Base-by-base conservation (phyloP, 2,888 invertebrate genomes). In the Gari tellinella region DNA sequence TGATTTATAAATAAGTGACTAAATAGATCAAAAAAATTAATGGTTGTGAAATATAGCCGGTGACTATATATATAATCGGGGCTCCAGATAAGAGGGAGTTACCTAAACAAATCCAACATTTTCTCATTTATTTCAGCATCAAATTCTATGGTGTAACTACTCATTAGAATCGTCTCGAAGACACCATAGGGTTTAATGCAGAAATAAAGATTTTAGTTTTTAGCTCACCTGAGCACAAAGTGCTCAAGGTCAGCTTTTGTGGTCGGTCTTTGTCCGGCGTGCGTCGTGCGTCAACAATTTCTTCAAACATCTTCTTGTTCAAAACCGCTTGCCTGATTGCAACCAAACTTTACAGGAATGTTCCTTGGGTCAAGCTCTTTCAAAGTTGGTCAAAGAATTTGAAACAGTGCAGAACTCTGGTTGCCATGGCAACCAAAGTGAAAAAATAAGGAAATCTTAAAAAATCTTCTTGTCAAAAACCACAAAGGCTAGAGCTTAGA, bases 191-290 rank as follows among this genome's bases (percentile, higher is more conserved):
- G n/a, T n/a, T n/a, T n/a, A n/a, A n/a, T n/a, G n/a, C n/a, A n/a
- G n/a, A n/a, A n/a, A n/a, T n/a, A n/a, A n/a, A n/a, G n/a, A n/a
- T 31, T 4, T 31, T 31, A 4, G 10, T 40, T 38, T 55, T 38
- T 21, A 55, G 38, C 53, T 55, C 53, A 55, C 53, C 53, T 55
- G 53, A n/a, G 53, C 53, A 55, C 38, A 19, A 55, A 55, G 40
- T 55, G 53, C 53, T n/a, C 38, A 38, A 38, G 53, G 38, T 55
- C 38, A 55, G 53, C 40, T 55, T 17, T 55, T 38, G 53, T 38
- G 53, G 38, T 40, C 53, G 38, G 21, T 19, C 37, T 55, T 8
- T 55, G 53, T 55, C 38, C 21, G 53, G 12, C 40, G 31, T 7
- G 5, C 31, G 31, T 31, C 31, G 31, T 31, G 31, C 1, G 51